Base-by-base conservation (phyloP, 2,113 vertebrate genomes). In the Pavo muticus region DNA sequence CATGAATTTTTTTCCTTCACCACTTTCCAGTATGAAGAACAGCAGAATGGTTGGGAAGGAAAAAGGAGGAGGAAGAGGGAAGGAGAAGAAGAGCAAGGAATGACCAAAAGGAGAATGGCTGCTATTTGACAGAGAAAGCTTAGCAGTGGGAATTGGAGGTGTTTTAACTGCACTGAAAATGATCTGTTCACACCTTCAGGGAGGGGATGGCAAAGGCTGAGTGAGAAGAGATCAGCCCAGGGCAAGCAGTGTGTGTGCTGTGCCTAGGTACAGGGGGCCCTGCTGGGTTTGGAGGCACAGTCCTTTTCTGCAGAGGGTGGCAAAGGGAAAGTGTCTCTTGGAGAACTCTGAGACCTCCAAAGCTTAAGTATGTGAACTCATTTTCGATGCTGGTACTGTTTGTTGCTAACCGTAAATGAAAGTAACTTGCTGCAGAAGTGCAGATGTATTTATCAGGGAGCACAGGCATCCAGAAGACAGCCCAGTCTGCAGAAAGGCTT, bases 1-100 rank as follows among this genome's bases (percentile, higher is more conserved):
- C 0, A 29, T 44, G 42, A 0, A 0, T 44, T 87, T 73, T 35
- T 79, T 75, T 65, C 67, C 84, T 73, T 79, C 0, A 0, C 29
- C 80, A 42, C 67, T 76, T 93, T 72, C 32, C 69, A 39, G 18
- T 32, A 54, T 32, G 65, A 69, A 45, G 13, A 85, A 67, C 42
- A 72, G 61, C 35, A 75, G 3, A 29, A 32, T 9, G 37, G 8
- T 1, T 68, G 47, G n/a, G 44, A 50, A 88, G 24, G 32, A 86
- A 75, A 74, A 52, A 68, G 40, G 32, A 75, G 50, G 35, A 77
- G 29, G 39, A 65, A 67, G 45, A 71, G 27, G 27, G n/a, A 11
- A 59, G 47, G 19, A 81, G 70, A 35, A 90, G 57, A 59, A 72
- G n/a, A 67, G 44, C 4, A 57, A 87, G 67, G 7, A 59, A 67